These are phyloP conservation scores for Euplexia lucipara DNA, from an alignment of 2,888 invertebrate species.

Conservation along the genomic window DNA sequence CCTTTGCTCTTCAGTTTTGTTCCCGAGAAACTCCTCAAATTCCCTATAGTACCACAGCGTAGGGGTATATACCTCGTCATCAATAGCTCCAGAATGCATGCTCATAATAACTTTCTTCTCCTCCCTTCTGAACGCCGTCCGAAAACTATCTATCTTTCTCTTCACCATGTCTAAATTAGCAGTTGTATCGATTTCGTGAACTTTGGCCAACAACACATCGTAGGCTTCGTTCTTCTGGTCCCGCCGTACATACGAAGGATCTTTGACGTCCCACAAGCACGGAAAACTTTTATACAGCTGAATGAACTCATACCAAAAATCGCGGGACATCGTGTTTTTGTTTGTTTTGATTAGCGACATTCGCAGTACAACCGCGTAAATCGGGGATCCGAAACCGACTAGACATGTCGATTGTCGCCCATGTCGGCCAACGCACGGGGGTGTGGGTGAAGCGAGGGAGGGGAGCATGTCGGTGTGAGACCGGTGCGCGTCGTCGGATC, in stretches of 20 bases:
- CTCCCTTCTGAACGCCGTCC: constrained; percentile 48
- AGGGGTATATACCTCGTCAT: constrained; percentile 38
- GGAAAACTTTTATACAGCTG: constrained; percentile 47
- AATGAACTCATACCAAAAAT: constrained; percentile 53
- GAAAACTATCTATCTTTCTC: constrained; percentile 50
- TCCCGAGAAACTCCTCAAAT: constrained; percentile 48
- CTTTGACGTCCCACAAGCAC: constrained; percentile 47
- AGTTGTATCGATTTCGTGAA: constrained; percentile 36
- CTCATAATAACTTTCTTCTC: constrained; percentile 49
- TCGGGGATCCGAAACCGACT: constrained; percentile 48
- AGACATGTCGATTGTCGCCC: constrained; percentile 3
- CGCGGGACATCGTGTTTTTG: constrained; percentile 40
- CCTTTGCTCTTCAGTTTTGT: constrained; percentile 44
- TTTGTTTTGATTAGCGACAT: constrained; percentile 18
- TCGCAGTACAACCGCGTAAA: constrained; percentile 30
- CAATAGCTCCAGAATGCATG: constrained; percentile 39
- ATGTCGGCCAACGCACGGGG: constrained; percentile 42
- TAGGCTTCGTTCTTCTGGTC: constrained; percentile 42
- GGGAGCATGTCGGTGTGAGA: constrained; percentile 15
- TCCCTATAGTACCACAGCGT: constrained; percentile 50
- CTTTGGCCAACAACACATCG: constrained; percentile 38
- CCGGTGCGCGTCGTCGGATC: constrained; percentile 23
- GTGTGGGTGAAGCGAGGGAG: constrained; percentile 9
- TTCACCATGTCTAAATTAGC: constrained; percentile 40
- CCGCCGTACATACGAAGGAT: constrained; percentile 30